phyloP scores from a whole-genome alignment of 2,113 vertebrate genomes.

The Lycocorax pyrrhopterus region DNA sequence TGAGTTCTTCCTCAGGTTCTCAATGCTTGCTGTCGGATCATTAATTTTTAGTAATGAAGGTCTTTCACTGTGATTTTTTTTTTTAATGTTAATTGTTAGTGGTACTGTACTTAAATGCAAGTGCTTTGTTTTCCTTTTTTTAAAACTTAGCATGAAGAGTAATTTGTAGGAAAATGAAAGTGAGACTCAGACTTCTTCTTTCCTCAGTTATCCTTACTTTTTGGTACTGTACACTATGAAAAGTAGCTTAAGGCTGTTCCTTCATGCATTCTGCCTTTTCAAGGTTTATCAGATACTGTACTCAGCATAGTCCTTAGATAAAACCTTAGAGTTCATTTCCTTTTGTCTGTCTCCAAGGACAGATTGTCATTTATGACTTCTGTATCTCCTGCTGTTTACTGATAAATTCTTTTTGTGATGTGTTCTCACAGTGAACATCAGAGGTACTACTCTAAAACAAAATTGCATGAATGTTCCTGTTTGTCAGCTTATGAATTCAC shows the following conservation, averaged over 20 bases:
- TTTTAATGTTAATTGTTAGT: not conserved
- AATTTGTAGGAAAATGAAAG: not conserved
- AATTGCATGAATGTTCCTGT: not conserved
- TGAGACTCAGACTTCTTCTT: not conserved
- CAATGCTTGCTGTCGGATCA: not conserved
- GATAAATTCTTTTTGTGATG: not conserved
- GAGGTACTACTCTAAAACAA: not conserved
- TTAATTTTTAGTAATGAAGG: not conserved
- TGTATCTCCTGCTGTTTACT: not conserved
- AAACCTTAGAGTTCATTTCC: not conserved
- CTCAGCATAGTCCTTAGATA: not conserved
- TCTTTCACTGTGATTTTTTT: not conserved
- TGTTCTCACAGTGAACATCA: not conserved
- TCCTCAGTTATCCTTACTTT: not conserved
- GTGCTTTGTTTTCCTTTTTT: not conserved
- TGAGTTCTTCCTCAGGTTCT: not conserved
- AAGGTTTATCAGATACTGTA: not conserved
- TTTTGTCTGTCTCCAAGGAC: not conserved
- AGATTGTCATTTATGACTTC: not conserved
- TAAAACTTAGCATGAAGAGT: not conserved
- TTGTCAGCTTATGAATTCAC: not conserved
- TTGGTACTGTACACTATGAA: not conserved
- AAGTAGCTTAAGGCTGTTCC: not conserved
- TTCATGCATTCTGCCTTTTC: not conserved
- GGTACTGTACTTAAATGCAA: not conserved